Evolutionary conservation across 2,113 vertebrate species (phyloP), one percentile per base, ranked within the genome.

Genomic region (Sebastes fasciatus): DNA sequence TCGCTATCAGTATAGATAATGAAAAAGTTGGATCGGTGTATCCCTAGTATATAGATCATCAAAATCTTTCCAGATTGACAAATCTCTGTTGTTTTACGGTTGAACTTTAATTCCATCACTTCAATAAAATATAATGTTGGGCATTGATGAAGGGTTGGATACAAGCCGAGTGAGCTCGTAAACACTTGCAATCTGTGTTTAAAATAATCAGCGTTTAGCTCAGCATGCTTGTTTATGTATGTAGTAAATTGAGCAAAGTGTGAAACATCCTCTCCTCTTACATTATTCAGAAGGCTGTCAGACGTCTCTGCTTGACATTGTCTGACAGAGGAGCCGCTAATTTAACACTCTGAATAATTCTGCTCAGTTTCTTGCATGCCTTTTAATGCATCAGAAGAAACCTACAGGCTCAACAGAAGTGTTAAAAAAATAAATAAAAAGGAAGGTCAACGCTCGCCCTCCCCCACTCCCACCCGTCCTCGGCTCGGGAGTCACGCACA

Each of bases 161-260:
- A 1, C 4, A 10, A 34, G 43, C 43, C 42, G 12, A 40, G 19
- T 13, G 21, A 40, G 17, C n/a, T 16, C 62, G 19, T 19, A 46
- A 17, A 49, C 43, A 73, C 19, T 9, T 2, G 34, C 6, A 63
- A 19, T 8, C 5, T 65, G 21, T 45, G n/a, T 66, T 10, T 51
- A 48, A 63, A 64, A 40, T 4, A 52, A 54, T 70, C 40, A 80
- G 7, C 58, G 63, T 34, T 61, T 62, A 57, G 23, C 57, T 55
- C 34, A 17, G 75, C 10, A 2, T 49, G 8, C 67, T 58, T 83
- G 61, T 76, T 73, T 73, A 8, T 77, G 10, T 17, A 17, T 48
- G 43, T 72, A 54, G 57, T 77, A 72, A 79, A 78, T 67, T 11
- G 65, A 63, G 58, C 23, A 64, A 69, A 85, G 57, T 79, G 72